Evolutionary conservation across 2,113 vertebrate species (phyloP).

Genomic region (Phycodurus eques): DNA sequence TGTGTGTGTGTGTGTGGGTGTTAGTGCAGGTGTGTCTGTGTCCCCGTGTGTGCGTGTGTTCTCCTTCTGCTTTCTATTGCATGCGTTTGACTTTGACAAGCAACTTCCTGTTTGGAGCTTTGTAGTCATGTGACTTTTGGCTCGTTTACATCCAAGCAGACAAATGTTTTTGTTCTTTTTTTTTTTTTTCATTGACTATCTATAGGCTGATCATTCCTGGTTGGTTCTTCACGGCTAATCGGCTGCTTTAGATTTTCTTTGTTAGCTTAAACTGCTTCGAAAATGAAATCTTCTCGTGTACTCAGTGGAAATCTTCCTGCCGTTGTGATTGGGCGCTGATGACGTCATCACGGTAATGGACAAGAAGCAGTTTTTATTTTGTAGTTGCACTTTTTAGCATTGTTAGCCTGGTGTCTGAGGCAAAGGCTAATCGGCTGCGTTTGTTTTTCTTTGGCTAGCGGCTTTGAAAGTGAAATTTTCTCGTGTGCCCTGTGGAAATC

Average conservation of each 20-base stretch:
- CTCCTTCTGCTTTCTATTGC: neutral
- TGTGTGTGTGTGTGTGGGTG: neutral
- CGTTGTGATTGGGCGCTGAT: neutral
- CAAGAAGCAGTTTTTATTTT: neutral
- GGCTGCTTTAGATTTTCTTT: neutral
- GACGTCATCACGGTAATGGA: neutral
- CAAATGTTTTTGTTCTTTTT: neutral
- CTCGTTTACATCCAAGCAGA: neutral
- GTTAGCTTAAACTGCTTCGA: neutral
- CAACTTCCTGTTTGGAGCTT: conserved; percentile 1
- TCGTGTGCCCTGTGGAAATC: neutral
- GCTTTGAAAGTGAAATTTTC: neutral
- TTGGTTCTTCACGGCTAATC: neutral
- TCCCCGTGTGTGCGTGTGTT: neutral
- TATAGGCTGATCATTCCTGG: neutral
- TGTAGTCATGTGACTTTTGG: neutral
- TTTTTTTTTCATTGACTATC: neutral
- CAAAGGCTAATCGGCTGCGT: neutral
- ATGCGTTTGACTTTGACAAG: neutral
- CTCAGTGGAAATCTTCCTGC: neutral
- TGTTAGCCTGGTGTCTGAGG: neutral
- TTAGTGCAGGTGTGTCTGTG: too few relatives aligned
- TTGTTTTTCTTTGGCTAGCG: neutral
- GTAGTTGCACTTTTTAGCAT: neutral
- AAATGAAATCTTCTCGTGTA: neutral